phyloP scores from a whole-genome alignment of 37 sponge, comb jelly and placozoan species.

The Aphrocallistes beatrix region DNA sequence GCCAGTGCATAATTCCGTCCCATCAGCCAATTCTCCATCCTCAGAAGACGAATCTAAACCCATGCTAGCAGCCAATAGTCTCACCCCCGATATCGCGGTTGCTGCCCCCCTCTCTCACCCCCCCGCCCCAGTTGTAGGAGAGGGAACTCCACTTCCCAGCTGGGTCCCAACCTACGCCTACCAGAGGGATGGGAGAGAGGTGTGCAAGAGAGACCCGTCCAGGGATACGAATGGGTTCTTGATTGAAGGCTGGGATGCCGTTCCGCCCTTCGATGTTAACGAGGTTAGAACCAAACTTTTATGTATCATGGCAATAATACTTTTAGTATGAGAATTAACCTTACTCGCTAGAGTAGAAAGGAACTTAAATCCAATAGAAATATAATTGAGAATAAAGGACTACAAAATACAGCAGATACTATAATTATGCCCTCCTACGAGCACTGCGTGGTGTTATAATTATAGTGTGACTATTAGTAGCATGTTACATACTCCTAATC shows the following conservation, averaged over 20 bases:
- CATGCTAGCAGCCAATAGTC: not conserved
- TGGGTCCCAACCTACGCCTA: not conserved
- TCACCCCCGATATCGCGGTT: not conserved
- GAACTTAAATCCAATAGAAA: no score
- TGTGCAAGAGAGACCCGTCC: not conserved
- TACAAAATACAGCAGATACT: no score
- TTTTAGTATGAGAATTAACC: no score
- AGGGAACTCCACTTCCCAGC: not conserved
- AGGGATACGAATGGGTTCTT: not conserved
- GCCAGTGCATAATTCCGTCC: no score
- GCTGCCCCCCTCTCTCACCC: not conserved
- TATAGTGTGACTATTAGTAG: no score
- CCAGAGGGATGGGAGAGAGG: not conserved
- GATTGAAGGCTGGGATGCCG: not conserved
- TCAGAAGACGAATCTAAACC: not conserved
- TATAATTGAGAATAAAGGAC: no score
- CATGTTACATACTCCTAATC: no score
- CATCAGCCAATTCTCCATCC: no score
- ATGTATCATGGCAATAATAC: no score
- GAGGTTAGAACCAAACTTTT: not conserved
- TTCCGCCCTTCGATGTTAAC: slow-evolving; percentile 1
- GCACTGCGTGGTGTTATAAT: no score
- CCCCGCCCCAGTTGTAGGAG: not conserved
- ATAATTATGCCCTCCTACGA: no score
- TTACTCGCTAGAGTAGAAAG: no score